Evolutionary conservation across 1,140 invertebrate species (phyloP).

Genomic region (Tenebrio molitor): DNA sequence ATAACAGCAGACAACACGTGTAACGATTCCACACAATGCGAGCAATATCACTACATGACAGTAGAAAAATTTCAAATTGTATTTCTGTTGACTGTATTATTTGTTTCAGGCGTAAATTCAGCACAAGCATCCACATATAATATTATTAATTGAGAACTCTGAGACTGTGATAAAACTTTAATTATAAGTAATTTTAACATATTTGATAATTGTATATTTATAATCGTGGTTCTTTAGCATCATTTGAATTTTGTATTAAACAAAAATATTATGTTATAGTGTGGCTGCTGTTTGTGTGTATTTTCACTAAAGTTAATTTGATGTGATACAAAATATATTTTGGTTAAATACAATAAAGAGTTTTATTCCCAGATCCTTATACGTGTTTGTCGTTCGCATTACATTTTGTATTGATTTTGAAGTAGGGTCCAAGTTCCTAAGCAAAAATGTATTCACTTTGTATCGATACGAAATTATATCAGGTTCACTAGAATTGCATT

Average conservation of each 20-base stretch:
- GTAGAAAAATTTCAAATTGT: conserved; percentile 31
- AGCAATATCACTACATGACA: conserved; percentile 13
- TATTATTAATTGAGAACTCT: conserved; percentile 59
- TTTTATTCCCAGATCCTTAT: conserved; percentile 59
- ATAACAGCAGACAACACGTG: conserved; percentile 52
- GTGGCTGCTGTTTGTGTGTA: conserved; percentile 59
- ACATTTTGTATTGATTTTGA: conserved; percentile 33
- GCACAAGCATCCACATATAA: conserved; percentile 58
- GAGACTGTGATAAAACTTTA: conserved; percentile 60
- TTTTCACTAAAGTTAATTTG: conserved; percentile 52
- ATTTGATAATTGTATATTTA: conserved; percentile 55
- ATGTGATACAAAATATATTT: conserved; percentile 64
- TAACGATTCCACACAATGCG: conserved; percentile 36
- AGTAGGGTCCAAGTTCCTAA: conserved; percentile 61
- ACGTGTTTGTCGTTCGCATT: conserved; percentile 48
- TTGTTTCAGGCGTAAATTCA: conserved; percentile 37
- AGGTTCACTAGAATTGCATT: conserved; percentile 63
- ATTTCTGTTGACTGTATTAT: conserved; percentile 11
- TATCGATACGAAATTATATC: conserved; percentile 42
- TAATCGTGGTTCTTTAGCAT: conserved; percentile 44
- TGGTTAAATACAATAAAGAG: conserved; percentile 59
- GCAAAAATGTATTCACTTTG: conserved; percentile 44
- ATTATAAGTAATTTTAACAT: conserved; percentile 60
- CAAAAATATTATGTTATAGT: conserved; percentile 56
- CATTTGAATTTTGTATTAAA: conserved; percentile 49